A percentile compares a stretch with the other conserved stretches of the same genome.
Evolutionary conservation across 2,113 vertebrate species (phyloP).

Genomic region (Petaurus breviceps): DNA sequence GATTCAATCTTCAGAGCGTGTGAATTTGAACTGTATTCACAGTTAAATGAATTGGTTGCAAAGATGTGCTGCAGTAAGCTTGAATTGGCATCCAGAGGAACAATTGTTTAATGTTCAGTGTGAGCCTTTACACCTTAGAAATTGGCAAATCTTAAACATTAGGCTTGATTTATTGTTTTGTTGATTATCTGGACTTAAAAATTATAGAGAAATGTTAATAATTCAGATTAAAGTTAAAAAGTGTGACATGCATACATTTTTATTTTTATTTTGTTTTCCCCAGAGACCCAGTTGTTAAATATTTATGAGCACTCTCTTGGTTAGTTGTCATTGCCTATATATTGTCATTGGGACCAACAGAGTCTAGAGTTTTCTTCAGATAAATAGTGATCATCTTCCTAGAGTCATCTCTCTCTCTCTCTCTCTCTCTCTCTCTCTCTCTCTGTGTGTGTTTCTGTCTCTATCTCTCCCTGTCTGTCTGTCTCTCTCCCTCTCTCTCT

Average conservation of each 20-base stretch:
- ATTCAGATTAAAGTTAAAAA: background rate
- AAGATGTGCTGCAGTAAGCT: background rate
- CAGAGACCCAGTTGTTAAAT: background rate
- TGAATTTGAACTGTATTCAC: slow-evolving; percentile 31
- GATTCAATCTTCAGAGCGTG: slow-evolving; percentile 42
- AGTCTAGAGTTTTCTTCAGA: slow-evolving; percentile 63
- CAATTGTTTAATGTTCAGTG: background rate
- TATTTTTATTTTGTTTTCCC: background rate
- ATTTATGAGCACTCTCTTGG: background rate
- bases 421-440: background rate
- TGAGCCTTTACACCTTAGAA: background rate
- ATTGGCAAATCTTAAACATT: background rate
- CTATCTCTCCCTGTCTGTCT: slow-evolving; percentile 21
- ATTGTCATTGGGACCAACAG: slow-evolving; percentile 52
- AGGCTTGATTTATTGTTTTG: background rate
- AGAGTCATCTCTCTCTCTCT: slow-evolving; percentile 26
- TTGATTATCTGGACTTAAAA: background rate
- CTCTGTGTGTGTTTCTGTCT: slow-evolving; percentile 7
- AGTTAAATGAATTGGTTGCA: background rate
- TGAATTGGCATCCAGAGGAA: background rate
- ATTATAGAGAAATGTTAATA: background rate
- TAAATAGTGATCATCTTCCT: slow-evolving; percentile 2
- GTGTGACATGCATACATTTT: background rate
- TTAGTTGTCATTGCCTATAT: slow-evolving; percentile 50
- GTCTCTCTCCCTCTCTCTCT: slow-evolving; percentile 64